phyloP scores from a whole-genome alignment of 2,888 invertebrate species.

The Leucozona laternaria region DNA sequence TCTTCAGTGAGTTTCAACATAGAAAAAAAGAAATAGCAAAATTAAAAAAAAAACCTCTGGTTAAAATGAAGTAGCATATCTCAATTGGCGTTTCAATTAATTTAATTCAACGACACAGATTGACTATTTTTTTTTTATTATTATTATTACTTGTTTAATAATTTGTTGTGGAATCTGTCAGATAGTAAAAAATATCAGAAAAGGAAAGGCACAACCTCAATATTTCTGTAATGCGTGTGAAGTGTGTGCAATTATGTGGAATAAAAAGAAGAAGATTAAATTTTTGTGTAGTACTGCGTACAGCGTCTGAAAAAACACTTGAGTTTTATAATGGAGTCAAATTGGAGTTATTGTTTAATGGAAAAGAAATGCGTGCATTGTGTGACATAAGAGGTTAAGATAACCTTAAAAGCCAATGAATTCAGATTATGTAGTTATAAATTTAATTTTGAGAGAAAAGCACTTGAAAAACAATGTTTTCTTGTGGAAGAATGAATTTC shows the following conservation, averaged over 20 bases:
- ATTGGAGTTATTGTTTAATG: not conserved
- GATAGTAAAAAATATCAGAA: not conserved
- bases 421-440: not conserved
- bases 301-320: not conserved
- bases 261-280: slow-evolving; percentile 39
- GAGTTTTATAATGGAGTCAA: slow-evolving; percentile 26
- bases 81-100: slow-evolving; percentile 70
- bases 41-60: not conserved
- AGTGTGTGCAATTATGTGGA: slow-evolving; percentile 61
- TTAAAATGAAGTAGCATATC: slow-evolving; percentile 29
- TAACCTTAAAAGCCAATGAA: not conserved
- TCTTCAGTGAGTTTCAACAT: slow-evolving; percentile 46
- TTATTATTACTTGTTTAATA: slow-evolving; percentile 20
- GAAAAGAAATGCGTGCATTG: slow-evolving; percentile 17
- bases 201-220: slow-evolving; percentile 34
- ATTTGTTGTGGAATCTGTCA: slow-evolving; percentile 16
- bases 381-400: slow-evolving; percentile 42
- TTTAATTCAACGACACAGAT: slow-evolving; percentile 43
- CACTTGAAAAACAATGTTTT: not conserved
- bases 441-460: not conserved
- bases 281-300: not conserved
- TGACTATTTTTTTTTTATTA: not conserved
- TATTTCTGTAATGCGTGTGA: slow-evolving; percentile 51
- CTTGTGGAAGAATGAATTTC: not conserved
- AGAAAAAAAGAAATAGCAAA: not conserved